These are phyloP conservation scores for Apamea anceps DNA, from an alignment of 2,888 invertebrate genomes.

Conservation along the genomic window DNA sequence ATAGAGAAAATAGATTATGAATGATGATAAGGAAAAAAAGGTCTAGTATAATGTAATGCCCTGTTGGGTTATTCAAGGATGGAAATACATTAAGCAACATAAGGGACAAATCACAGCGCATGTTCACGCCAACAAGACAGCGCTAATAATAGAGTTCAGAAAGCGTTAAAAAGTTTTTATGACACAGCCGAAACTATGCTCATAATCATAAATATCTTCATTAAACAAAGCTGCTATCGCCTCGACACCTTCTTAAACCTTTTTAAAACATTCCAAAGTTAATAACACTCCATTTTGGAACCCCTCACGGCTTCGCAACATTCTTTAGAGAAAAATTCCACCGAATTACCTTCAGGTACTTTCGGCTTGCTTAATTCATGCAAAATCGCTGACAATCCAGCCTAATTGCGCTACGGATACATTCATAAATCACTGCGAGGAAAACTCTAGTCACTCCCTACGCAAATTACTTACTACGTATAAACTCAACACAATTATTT, in stretches of 20 bases:
- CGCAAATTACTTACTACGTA: conserved; percentile 67
- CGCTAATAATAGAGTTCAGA: conserved; percentile 52
- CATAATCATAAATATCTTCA: conserved; percentile 62
- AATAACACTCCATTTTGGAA: conserved; percentile 61
- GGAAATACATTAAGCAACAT: conserved; percentile 4
- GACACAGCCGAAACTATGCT: conserved; percentile 46
- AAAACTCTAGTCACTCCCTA: conserved; percentile 67
- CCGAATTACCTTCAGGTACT: conserved; percentile 56
- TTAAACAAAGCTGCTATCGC: conserved; percentile 58
- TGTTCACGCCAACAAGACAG: conserved; percentile 32
- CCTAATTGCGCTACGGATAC: conserved; percentile 65
- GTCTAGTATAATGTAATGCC: background rate
- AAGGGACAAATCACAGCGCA: conserved; percentile 21
- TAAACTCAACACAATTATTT: conserved; percentile 62
- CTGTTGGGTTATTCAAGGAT: background rate
- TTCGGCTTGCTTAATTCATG: conserved; percentile 59
- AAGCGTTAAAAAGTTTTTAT: conserved; percentile 56
- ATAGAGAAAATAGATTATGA: no score
- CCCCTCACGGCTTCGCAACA: conserved; percentile 44
- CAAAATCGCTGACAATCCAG: conserved; percentile 65
- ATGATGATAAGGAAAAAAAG: no score
- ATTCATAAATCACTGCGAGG: conserved; percentile 66
- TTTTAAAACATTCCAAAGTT: conserved; percentile 59
- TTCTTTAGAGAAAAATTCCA: conserved; percentile 59
- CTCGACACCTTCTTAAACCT: conserved; percentile 56